Evolutionary conservation across 1,140 invertebrate species (phyloP).

Genomic region (Hylaeus anthracinus): DNA sequence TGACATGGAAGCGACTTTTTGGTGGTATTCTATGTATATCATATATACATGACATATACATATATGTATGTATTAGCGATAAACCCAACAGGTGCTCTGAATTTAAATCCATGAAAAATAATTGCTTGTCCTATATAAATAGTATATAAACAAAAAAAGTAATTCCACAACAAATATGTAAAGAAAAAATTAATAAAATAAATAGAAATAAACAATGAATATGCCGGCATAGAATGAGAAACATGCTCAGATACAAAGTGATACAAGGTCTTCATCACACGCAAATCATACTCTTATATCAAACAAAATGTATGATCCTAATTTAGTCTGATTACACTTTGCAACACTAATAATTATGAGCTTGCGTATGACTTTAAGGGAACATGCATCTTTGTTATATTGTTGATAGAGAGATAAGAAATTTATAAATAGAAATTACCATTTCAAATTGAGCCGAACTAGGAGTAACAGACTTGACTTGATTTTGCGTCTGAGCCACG

Average conservation of each 20-base stretch:
- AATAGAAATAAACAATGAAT: constrained; percentile 72
- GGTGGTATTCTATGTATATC: constrained; percentile 55
- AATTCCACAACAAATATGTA: constrained; percentile 25
- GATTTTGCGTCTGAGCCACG: constrained; percentile 78
- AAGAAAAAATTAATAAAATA: constrained; percentile 47
- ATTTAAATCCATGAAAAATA: constrained; percentile 46
- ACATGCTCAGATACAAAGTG: constrained; percentile 76
- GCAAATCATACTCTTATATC: constrained; percentile 37
- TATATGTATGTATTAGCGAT: constrained; percentile 56
- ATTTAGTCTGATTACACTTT: neutral
- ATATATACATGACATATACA: constrained; percentile 30
- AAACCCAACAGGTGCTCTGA: constrained; percentile 78
- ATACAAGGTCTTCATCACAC: constrained; percentile 60
- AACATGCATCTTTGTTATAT: constrained; percentile 64
- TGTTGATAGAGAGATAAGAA: constrained; percentile 54
- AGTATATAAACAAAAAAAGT: constrained; percentile 33
- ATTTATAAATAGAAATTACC: constrained; percentile 73
- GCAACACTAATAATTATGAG: constrained; percentile 42
- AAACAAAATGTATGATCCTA: neutral
- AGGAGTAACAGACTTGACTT: constrained; percentile 76
- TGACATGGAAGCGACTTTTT: constrained; percentile 66
- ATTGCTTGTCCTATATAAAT: constrained; percentile 38
- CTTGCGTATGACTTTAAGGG: constrained; percentile 61
- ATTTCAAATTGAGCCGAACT: constrained; percentile 80
- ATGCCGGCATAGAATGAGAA: constrained; percentile 79